A percentile compares a stretch with the other conserved stretches of the same genome.
These are phyloP conservation scores for Corythaixoides concolor DNA, from an alignment of 2,113 vertebrate species.

Conservation along the genomic window DNA sequence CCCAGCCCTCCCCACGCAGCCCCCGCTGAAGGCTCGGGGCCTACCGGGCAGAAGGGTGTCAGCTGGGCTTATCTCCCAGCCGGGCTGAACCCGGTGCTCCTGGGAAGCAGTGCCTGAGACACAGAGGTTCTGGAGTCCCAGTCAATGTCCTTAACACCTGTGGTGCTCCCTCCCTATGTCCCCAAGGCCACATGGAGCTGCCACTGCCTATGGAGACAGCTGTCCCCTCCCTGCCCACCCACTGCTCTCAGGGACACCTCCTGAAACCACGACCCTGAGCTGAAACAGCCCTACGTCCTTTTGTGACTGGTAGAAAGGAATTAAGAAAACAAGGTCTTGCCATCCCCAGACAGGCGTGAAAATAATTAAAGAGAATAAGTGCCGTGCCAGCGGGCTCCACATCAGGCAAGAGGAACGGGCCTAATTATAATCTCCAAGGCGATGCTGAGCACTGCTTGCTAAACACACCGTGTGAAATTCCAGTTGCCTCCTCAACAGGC, in stretches of 20 bases:
- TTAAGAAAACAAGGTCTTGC: not conserved
- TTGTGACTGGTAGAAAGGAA: not conserved
- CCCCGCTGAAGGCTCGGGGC: not conserved
- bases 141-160: not conserved
- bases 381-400: not conserved
- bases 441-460: not conserved
- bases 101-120: not conserved
- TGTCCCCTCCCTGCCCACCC: not conserved
- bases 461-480: not conserved
- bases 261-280: not conserved
- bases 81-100: not conserved
- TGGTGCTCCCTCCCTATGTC: not conserved
- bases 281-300: not conserved
- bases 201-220: too few relatives aligned
- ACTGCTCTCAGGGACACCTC: accelerated
- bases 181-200: not conserved
- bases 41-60: not conserved
- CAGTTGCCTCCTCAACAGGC: not conserved
- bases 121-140: not conserved
- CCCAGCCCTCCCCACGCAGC: too few relatives aligned
- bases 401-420: not conserved
- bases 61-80: not conserved
- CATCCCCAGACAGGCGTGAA: not conserved
- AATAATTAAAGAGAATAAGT: not conserved
- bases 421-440: not conserved